Conservation (phyloP, 2,113 vertebrate species). For the Gnathonemus longibarbis region DNA sequence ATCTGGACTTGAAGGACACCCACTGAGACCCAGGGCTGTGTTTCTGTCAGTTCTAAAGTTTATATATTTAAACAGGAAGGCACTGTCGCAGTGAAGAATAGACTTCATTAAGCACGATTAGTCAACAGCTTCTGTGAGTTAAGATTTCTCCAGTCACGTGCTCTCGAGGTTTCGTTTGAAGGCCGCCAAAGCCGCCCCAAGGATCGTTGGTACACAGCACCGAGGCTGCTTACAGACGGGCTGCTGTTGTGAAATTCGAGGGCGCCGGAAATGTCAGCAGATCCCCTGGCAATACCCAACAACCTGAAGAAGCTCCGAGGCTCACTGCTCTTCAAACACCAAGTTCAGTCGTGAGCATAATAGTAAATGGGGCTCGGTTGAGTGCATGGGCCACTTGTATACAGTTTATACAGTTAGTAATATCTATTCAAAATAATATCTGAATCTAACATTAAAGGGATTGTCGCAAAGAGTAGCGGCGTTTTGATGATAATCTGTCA, state of each 20-base stretch:
- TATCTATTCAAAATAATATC: neutral
- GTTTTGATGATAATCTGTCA: neutral
- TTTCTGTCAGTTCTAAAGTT: neutral
- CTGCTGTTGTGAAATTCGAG: slow-evolving; percentile 14
- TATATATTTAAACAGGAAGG: neutral
- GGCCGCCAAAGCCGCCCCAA: neutral
- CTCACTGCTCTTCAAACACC: neutral
- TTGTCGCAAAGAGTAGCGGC: neutral
- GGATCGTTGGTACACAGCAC: neutral
- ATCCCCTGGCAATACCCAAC: neutral
- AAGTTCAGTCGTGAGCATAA: neutral
- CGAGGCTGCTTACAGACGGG: neutral
- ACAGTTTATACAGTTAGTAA: neutral
- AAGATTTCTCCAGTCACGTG: neutral
- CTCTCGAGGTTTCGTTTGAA: neutral
- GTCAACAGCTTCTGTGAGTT: neutral
- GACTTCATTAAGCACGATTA: neutral
- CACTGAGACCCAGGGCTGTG: neutral
- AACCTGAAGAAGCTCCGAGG: neutral
- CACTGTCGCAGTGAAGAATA: neutral
- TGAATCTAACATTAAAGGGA: neutral
- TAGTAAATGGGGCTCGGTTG: neutral
- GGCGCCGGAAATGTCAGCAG: slow-evolving; percentile 15
- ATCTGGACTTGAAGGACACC: neutral
- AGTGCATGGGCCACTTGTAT: neutral